These are phyloP conservation scores for Clusia tigrina DNA, from an alignment of 2,888 invertebrate genomes.

Conservation along the genomic window DNA sequence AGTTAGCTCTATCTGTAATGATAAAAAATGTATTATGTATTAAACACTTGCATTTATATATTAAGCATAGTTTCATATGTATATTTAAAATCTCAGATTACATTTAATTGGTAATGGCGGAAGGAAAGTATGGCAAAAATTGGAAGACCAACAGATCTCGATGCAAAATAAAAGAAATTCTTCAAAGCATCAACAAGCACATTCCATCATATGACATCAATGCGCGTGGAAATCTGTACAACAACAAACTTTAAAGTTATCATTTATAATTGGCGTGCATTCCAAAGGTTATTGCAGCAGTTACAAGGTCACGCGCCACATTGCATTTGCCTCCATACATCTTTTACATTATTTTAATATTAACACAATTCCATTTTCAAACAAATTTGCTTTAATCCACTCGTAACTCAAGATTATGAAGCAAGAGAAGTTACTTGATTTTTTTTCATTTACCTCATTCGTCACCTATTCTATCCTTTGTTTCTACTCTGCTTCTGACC, in stretches of 20 bases:
- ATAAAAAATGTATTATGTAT: neutral
- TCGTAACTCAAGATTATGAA: neutral
- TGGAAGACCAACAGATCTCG: too few relatives aligned
- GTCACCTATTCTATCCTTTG: neutral
- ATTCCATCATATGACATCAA: too few relatives aligned
- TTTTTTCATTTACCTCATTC: neutral
- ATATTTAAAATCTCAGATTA: too few relatives aligned
- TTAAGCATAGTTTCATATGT: too few relatives aligned
- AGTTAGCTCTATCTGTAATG: slow-evolving; percentile 17
- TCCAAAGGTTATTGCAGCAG: neutral
- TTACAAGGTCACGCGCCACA: neutral
- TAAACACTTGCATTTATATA: neutral
- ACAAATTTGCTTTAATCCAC: neutral
- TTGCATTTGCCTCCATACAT: neutral
- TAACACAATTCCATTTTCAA: neutral
- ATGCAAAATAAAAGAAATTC: too few relatives aligned
- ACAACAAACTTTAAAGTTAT: too few relatives aligned
- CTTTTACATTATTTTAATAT: neutral
- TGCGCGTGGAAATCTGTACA: too few relatives aligned
- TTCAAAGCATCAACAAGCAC: too few relatives aligned
- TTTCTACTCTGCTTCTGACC: neutral
- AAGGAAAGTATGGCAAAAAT: too few relatives aligned
- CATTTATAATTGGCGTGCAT: too few relatives aligned
- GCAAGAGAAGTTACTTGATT: neutral
- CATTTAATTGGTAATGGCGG: too few relatives aligned